These are phyloP conservation scores for Fregetta grallaria DNA, from an alignment of 2,113 vertebrate genomes.

Conservation along the genomic window DNA sequence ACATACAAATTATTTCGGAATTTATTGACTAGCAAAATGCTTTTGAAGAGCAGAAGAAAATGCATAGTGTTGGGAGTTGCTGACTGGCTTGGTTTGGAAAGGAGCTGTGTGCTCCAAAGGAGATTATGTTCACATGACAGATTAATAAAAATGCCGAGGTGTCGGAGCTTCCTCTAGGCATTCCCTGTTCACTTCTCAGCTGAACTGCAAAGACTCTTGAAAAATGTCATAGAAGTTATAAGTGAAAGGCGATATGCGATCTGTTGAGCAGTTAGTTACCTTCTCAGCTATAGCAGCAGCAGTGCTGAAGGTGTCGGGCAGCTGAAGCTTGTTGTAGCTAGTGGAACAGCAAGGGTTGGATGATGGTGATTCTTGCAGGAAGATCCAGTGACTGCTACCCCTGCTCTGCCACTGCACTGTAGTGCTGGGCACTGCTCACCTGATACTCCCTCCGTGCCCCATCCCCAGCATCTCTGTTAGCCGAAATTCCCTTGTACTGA, in stretches of 20 bases:
- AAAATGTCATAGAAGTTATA: background rate
- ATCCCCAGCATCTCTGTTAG: background rate
- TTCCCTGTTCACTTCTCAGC: background rate
- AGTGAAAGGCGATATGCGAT: background rate
- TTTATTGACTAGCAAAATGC: background rate
- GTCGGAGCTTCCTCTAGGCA: background rate
- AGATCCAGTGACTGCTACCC: background rate
- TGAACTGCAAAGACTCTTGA: background rate
- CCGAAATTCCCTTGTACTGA: background rate
- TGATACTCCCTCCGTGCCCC: background rate
- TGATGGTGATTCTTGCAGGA: background rate
- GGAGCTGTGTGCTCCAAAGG: background rate
- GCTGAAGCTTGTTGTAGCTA: background rate
- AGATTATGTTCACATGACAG: background rate
- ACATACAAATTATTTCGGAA: background rate
- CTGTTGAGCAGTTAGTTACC: background rate
- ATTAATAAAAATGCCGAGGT: background rate
- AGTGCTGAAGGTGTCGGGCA: background rate
- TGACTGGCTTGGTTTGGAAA: background rate
- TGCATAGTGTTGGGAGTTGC: background rate
- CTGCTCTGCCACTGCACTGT: background rate
- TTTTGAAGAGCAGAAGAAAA: background rate
- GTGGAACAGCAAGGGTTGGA: background rate
- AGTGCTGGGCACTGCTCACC: accelerated
- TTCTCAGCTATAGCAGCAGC: background rate